Conservation (phyloP, 1,140 invertebrate genomes). For the Temnothorax longispinosus region DNA sequence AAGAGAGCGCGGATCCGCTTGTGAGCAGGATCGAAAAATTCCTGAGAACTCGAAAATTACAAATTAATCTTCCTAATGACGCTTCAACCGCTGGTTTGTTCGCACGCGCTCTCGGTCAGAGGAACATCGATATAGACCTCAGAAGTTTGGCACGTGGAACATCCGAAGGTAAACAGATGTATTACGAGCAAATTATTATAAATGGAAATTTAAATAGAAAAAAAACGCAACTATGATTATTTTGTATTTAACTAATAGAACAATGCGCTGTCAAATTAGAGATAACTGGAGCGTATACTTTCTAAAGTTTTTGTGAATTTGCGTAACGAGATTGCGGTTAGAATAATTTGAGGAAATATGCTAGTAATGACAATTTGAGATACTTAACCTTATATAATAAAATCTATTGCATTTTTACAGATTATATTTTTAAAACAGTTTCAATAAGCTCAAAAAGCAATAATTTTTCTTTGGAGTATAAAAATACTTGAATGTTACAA, state of each 20-base stretch:
- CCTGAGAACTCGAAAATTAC: conserved; percentile 77
- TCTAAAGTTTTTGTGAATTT: background rate
- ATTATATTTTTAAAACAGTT: background rate
- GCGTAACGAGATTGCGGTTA: background rate
- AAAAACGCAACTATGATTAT: background rate
- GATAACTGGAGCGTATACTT: background rate
- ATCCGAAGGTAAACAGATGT: conserved; percentile 80
- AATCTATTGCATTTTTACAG: background rate
- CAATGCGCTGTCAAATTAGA: background rate
- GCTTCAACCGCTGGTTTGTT: conserved; percentile 81
- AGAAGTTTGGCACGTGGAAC: conserved; percentile 76
- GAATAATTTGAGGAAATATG: background rate
- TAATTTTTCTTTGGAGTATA: background rate
- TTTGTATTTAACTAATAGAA: background rate
- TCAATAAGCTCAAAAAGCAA: background rate
- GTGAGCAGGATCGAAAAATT: conserved; percentile 81
- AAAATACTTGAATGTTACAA: background rate
- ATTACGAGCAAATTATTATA: conserved; percentile 5
- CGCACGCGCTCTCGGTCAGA: conserved; percentile 81
- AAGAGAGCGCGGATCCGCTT: conserved; percentile 75
- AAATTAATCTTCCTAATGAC: conserved; percentile 79
- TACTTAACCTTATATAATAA: background rate
- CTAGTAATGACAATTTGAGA: background rate
- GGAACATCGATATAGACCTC: conserved; percentile 79
- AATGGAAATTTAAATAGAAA: background rate